Evolutionary conservation across 2,113 vertebrate species (phyloP).

Genomic region (Electrona antarctica): DNA sequence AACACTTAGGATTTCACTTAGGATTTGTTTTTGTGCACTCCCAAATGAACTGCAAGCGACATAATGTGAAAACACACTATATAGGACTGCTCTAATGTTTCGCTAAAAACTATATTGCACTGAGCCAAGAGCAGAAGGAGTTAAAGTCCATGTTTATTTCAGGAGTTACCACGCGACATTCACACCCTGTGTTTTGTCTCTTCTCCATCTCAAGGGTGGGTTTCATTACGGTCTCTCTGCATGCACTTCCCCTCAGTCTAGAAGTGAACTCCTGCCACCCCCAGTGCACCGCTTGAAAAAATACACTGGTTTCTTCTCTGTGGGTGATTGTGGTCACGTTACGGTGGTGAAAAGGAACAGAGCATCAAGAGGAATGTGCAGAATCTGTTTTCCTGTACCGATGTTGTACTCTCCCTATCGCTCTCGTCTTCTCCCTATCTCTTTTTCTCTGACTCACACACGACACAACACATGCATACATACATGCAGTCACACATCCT

Average conservation of each 20-base stretch:
- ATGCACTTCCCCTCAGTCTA: background rate
- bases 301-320: conserved; percentile 17
- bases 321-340: conserved; percentile 30
- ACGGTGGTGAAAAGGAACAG: conserved; percentile 20
- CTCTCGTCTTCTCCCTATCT: background rate
- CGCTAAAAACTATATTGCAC: background rate
- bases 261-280: background rate
- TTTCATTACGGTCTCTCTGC: background rate
- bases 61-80: background rate
- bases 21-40: no score
- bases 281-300: background rate
- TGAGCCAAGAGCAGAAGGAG: no score
- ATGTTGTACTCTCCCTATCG: conserved; percentile 15
- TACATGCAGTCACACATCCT: conserved; percentile 4
- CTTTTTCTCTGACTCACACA: background rate
- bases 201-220: conserved; percentile 22
- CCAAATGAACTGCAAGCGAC: no score
- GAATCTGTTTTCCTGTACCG: conserved; percentile 41
- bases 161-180: background rate
- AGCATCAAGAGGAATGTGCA: conserved; percentile 47
- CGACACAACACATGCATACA: background rate
- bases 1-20: no score
- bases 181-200: conserved; percentile 41
- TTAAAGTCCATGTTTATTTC: background rate
- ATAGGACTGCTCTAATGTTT: background rate